phyloP scores from a whole-genome alignment of 2,888 invertebrate species.

The Melinaea marsaeus region DNA sequence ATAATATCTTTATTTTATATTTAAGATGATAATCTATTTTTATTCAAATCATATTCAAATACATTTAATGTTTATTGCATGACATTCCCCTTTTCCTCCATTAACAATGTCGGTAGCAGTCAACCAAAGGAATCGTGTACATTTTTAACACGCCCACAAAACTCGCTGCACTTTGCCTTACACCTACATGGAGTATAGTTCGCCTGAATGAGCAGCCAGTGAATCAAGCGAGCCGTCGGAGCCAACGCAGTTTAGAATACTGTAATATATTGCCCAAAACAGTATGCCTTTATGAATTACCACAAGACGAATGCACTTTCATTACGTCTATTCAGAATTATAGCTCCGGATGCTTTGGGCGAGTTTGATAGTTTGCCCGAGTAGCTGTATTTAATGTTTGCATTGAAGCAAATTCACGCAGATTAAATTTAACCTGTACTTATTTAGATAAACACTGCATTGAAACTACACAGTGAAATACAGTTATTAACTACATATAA shows the following conservation, averaged over 20 bases:
- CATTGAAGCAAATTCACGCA: constrained; percentile 21
- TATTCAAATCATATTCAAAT: too few species aligned
- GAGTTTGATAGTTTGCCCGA: constrained; percentile 22
- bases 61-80: too few species aligned
- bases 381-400: constrained; percentile 15
- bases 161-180: constrained; percentile 48
- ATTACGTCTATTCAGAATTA: constrained; percentile 32
- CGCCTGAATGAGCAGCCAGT: constrained; percentile 62
- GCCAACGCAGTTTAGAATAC: constrained; percentile 49
- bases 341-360: constrained; percentile 22
- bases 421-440: constrained; percentile 20
- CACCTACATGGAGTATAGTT: constrained; percentile 48
- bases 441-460: constrained; percentile 9
- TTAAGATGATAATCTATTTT: too few species aligned
- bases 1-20: too few species aligned
- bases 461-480: constrained; percentile 2
- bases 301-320: constrained; percentile 33
- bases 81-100: too few species aligned
- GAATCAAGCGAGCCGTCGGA: constrained; percentile 57
- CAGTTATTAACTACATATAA: too few species aligned
- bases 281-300: constrained; percentile 41
- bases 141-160: constrained; percentile 46
- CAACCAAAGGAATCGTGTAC: constrained; percentile 34
- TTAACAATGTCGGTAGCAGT: too few species aligned
- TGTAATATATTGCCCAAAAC: constrained; percentile 36